A percentile compares a stretch with the other conserved stretches of the same genome.
phyloP scores from a whole-genome alignment of 2,888 invertebrate genomes.

The Neocrepidodera transversa region DNA sequence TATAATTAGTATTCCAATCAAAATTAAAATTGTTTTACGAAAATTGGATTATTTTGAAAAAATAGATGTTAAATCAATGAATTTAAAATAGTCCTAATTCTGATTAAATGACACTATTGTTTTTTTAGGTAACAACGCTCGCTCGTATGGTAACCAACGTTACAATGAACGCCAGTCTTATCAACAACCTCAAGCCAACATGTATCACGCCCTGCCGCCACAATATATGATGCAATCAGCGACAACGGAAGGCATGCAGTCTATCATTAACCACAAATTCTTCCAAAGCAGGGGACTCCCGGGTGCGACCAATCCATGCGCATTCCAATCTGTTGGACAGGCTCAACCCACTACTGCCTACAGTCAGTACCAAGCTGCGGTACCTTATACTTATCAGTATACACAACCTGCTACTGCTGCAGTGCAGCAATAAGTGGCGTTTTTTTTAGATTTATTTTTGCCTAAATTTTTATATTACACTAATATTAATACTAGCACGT shows the following conservation, averaged over 20 bases:
- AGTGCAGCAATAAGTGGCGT: slow-evolving; percentile 74
- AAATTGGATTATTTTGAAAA: too few relatives aligned
- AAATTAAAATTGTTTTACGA: too few relatives aligned
- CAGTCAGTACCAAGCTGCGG: slow-evolving; percentile 73
- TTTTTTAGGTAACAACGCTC: slow-evolving; percentile 60
- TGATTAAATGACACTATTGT: too few relatives aligned
- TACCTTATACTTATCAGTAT: slow-evolving; percentile 69
- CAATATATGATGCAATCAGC: slow-evolving; percentile 61
- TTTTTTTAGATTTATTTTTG: slow-evolving; percentile 28
- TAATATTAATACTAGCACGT: slow-evolving; percentile 21
- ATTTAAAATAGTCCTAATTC: too few relatives aligned
- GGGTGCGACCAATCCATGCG: slow-evolving; percentile 65
- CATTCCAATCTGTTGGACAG: slow-evolving; percentile 68
- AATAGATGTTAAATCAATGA: too few relatives aligned
- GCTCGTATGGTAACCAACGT: slow-evolving; percentile 50
- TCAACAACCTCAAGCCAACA: slow-evolving; percentile 49
- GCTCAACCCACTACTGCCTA: slow-evolving; percentile 56
- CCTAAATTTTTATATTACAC: slow-evolving; percentile 13
- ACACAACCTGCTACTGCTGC: slow-evolving; percentile 70
- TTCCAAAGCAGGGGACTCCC: slow-evolving; percentile 71
- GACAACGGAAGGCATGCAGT: slow-evolving; percentile 62
- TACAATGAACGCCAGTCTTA: slow-evolving; percentile 54
- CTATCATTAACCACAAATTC: slow-evolving; percentile 73
- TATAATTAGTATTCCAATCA: too few relatives aligned
- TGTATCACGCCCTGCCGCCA: slow-evolving; percentile 50